Percentiles rank a stretch among this genome's conserved stretches.
phyloP scores from a whole-genome alignment of 35 echinoderm and acorn worm species.

The Apostichopus californicus region DNA sequence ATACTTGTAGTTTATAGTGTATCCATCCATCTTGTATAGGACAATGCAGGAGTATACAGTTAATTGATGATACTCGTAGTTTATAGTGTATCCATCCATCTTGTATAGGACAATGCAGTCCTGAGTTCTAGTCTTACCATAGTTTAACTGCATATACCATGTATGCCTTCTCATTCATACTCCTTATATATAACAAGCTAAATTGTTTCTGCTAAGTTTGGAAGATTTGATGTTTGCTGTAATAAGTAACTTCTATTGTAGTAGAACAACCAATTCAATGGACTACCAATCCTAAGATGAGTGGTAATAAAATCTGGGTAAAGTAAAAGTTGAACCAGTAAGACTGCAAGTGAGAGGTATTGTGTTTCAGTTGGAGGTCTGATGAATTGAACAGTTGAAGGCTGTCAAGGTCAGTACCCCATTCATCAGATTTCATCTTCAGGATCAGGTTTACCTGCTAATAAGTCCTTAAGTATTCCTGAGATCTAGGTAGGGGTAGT shows the following conservation, averaged over 20 bases:
- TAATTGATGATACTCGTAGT: too few relatives aligned
- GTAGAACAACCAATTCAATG: neutral
- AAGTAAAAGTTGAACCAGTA: constrained; percentile 9
- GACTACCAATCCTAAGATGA: constrained; percentile 18
- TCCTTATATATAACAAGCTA: too few relatives aligned
- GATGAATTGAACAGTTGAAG: neutral
- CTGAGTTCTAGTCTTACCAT: too few relatives aligned
- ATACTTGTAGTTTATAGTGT: too few relatives aligned
- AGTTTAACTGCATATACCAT: too few relatives aligned
- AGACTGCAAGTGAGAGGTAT: neutral
- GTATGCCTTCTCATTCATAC: too few relatives aligned
- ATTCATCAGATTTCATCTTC: constrained; percentile 1
- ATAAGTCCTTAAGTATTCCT: neutral
- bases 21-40: too few relatives aligned
- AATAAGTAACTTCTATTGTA: neutral
- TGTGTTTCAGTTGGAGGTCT: neutral
- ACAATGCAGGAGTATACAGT: too few relatives aligned
- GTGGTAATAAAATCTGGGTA: constrained; percentile 24
- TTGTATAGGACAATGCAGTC: too few relatives aligned
- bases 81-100: too few relatives aligned
- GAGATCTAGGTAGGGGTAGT: constrained; percentile 29
- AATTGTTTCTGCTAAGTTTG: too few relatives aligned
- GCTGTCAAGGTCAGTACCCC: constrained; percentile 1
- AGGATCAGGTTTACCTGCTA: neutral
- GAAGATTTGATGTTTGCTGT: neutral